Percentiles rank a stretch among this genome's conserved stretches.
phyloP scores from a whole-genome alignment of 1,140 invertebrate species.

The Reticulitermes speratus region DNA sequence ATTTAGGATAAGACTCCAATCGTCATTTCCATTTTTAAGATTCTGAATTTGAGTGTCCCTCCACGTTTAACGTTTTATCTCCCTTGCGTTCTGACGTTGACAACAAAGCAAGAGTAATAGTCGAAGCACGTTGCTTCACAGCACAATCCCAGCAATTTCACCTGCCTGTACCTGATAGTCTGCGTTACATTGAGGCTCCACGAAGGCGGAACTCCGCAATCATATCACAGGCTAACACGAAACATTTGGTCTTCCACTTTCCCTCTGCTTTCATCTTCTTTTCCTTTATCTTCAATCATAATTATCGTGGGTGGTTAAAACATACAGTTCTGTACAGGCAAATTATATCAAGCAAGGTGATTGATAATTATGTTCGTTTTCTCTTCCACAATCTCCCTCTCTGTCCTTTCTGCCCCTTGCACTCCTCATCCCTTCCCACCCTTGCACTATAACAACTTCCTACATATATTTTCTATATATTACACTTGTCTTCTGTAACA shows the following conservation, averaged over 20 bases:
- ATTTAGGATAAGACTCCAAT: no score
- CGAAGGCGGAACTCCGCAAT: not conserved
- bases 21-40: no score
- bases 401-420: not conserved
- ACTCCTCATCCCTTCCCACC: not conserved
- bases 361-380: constrained; percentile 20
- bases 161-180: not conserved
- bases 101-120: no score
- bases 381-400: not conserved
- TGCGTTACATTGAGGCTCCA: not conserved
- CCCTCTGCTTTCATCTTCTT: not conserved
- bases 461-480: not conserved
- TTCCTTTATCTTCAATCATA: constrained; percentile 22
- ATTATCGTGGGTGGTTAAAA: constrained; percentile 26
- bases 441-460: not conserved
- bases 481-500: no score
- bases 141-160: not conserved
- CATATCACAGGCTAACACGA: not conserved
- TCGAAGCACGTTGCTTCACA: no score
- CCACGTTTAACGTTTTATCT: no score
- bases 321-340: not conserved
- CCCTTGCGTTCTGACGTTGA: no score
- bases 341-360: constrained; percentile 10
- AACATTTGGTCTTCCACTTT: not conserved
- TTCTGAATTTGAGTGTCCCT: no score